Conservation (phyloP, 2,888 invertebrate species). For the Acronicta psi region DNA sequence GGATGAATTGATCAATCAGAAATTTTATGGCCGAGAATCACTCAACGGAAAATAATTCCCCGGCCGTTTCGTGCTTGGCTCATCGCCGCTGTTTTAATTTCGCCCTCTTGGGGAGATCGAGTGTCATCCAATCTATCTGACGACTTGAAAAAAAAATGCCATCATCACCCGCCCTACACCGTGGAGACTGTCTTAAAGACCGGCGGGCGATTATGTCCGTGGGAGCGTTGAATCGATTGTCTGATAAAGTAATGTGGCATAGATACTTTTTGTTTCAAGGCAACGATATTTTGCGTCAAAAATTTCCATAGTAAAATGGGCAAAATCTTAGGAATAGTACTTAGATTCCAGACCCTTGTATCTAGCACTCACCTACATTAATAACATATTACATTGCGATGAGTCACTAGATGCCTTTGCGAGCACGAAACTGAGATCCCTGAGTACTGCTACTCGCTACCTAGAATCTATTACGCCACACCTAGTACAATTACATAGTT, state of each 20-base stretch:
- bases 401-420: no score
- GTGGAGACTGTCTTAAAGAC: constrained; percentile 67
- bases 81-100: constrained; percentile 88
- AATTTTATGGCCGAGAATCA: constrained; percentile 88
- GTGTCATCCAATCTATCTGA: constrained; percentile 89
- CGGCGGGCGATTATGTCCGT: constrained; percentile 77
- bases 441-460: no score
- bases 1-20: constrained; percentile 89
- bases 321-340: no score
- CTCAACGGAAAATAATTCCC: constrained; percentile 88
- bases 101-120: constrained; percentile 87
- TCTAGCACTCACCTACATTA: no score
- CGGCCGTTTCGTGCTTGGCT: constrained; percentile 83
- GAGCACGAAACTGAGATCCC: no score
- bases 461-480: no score
- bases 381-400: no score
- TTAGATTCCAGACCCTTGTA: no score
- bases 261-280: constrained; percentile 13
- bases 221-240: constrained; percentile 74
- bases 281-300: no score
- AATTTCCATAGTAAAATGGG: no score
- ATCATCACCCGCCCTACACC: constrained; percentile 61
- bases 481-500: no score
- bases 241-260: constrained; percentile 53
- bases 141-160: constrained; percentile 79